Conservation (phyloP, 2,113 vertebrate genomes). For the Alethe diademata region DNA sequence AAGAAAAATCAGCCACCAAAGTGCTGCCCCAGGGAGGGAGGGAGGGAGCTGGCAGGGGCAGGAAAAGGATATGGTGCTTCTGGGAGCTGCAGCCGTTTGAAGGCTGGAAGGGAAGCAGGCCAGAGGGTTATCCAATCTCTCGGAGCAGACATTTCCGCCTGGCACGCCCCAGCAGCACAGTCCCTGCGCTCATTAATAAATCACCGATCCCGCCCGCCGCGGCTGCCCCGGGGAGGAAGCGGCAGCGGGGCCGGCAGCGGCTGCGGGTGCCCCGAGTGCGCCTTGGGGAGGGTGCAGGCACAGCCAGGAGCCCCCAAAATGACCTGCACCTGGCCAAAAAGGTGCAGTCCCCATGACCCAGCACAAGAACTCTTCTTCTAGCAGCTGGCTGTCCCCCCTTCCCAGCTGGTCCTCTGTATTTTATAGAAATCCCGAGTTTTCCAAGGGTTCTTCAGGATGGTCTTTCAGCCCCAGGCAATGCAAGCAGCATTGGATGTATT, state of each 20-base stretch:
- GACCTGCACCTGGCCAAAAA: accelerated
- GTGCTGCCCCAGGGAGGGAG: not conserved
- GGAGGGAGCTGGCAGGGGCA: not conserved
- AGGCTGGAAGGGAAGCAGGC: constrained; percentile 38
- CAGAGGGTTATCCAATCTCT: constrained; percentile 78
- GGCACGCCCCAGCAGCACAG: constrained; percentile 64
- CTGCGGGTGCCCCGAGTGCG: not conserved
- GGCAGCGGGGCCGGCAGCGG: not conserved
- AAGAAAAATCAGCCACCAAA: not conserved
- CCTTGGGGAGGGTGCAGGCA: accelerated
- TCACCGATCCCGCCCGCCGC: constrained; percentile 69
- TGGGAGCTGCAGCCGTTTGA: constrained; percentile 36
- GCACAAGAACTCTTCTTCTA: not conserved
- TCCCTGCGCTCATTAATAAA: constrained; percentile 70
- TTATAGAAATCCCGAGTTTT: not conserved
- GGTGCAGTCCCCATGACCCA: accelerated
- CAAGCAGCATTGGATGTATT: not conserved
- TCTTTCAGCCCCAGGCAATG: not conserved
- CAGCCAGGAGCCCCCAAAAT: not conserved
- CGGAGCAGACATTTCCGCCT: constrained; percentile 80
- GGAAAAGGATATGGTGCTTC: constrained; percentile 43
- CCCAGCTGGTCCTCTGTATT: not conserved
- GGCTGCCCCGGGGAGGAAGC: constrained; percentile 37
- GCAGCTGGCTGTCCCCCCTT: accelerated
- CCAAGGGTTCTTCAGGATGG: not conserved